Conservation (phyloP, 2,113 vertebrate genomes). For the Archilochus colubris region DNA sequence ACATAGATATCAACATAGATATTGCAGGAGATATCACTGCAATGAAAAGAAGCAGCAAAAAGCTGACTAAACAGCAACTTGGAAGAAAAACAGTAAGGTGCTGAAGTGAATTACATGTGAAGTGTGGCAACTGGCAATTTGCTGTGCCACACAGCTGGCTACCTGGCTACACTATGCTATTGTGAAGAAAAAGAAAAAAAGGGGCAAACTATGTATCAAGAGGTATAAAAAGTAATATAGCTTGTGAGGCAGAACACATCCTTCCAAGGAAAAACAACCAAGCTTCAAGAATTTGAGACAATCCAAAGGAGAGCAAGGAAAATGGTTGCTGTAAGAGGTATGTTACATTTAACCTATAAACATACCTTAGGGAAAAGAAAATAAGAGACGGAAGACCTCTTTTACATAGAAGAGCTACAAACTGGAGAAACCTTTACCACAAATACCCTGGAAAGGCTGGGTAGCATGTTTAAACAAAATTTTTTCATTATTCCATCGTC, state of each 20-base stretch:
- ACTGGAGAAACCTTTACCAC: background rate
- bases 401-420: background rate
- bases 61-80: background rate
- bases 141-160: too few relatives aligned
- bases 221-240: background rate
- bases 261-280: background rate
- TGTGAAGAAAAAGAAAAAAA: background rate
- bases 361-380: background rate
- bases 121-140: background rate
- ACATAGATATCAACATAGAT: too few relatives aligned
- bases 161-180: rapidly evolving
- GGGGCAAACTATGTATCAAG: rapidly evolving
- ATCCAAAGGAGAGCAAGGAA: background rate
- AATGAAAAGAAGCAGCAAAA: background rate
- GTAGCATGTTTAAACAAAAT: background rate
- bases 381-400: background rate
- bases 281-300: background rate
- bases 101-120: background rate
- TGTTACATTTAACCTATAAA: rapidly evolving
- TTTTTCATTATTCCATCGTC: background rate
- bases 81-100: background rate
- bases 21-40: background rate
- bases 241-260: background rate
- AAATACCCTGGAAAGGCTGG: background rate
- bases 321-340: background rate